Evolutionary conservation across 2,113 vertebrate genomes (phyloP).

Genomic region (Gobius niger): DNA sequence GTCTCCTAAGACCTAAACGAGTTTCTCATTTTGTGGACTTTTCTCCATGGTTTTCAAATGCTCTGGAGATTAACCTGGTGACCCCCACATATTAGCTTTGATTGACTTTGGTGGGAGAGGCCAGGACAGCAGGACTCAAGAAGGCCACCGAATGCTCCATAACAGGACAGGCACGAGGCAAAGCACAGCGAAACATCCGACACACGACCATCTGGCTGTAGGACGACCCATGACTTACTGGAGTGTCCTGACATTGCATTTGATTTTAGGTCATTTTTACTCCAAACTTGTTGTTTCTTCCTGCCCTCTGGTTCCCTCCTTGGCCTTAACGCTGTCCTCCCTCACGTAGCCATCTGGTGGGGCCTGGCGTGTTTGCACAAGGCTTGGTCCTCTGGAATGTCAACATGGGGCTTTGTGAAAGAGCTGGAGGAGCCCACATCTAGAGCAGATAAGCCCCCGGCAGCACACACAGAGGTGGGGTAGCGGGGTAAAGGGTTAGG

Average conservation of each 20-base stretch:
- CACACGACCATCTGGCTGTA: slow-evolving; percentile 14
- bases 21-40: slow-evolving; percentile 61
- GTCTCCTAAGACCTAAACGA: slow-evolving; percentile 51
- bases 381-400: slow-evolving; percentile 77
- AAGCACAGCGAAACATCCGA: not conserved
- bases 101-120: slow-evolving; percentile 30
- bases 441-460: slow-evolving; percentile 68
- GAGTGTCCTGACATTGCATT: slow-evolving; percentile 39
- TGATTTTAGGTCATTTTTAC: slow-evolving; percentile 28
- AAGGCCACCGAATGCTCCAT: not conserved
- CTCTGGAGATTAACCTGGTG: slow-evolving; percentile 64
- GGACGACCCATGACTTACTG: not conserved
- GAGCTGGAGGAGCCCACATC: slow-evolving; percentile 64
- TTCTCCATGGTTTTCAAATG: slow-evolving; percentile 41
- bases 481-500: slow-evolving; percentile 17
- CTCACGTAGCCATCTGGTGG: slow-evolving; percentile 62
- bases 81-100: slow-evolving; percentile 65
- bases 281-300: slow-evolving; percentile 37
- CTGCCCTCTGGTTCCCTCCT: slow-evolving; percentile 42
- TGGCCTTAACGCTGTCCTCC: slow-evolving; percentile 44
- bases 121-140: slow-evolving; percentile 19
- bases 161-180: not conserved
- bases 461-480: slow-evolving; percentile 15
- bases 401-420: slow-evolving; percentile 73
- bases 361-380: slow-evolving; percentile 75